Percentiles rank a stretch among this genome's conserved stretches.
Conservation (phyloP, 2,888 invertebrate genomes). For the Rhingia campestris region DNA sequence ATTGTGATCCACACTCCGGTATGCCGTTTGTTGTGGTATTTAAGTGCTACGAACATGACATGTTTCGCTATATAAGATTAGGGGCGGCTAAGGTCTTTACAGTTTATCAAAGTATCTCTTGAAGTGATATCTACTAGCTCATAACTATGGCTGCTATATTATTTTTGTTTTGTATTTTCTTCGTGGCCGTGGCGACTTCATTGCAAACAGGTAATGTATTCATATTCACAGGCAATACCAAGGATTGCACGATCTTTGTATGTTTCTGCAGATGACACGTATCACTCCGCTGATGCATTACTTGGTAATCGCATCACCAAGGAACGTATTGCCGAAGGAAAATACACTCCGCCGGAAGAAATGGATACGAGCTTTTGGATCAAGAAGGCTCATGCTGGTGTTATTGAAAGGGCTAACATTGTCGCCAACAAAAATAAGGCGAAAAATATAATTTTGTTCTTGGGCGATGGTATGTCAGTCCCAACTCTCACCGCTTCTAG, state of each 20-base stretch:
- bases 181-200: background rate
- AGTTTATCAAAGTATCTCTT: conserved; percentile 6
- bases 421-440: conserved; percentile 74
- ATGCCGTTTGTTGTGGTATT: too few species aligned
- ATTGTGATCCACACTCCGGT: too few species aligned
- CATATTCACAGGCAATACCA: background rate
- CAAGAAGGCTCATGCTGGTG: conserved; percentile 75
- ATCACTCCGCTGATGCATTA: conserved; percentile 19
- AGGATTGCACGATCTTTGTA: too few species aligned
- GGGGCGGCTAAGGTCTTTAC: background rate
- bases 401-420: conserved; percentile 71
- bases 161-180: too few species aligned
- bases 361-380: conserved; percentile 77
- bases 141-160: too few species aligned
- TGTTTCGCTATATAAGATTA: conserved; percentile 40
- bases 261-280: conserved; percentile 17
- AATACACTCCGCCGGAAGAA: conserved; percentile 73
- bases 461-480: conserved; percentile 88
- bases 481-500: conserved; percentile 87
- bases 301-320: conserved; percentile 18
- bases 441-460: conserved; percentile 79
- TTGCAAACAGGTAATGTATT: background rate
- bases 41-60: too few species aligned
- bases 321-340: conserved; percentile 56
- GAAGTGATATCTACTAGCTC: too few species aligned